These are phyloP conservation scores for Cantharis nigra DNA, from an alignment of 2,888 invertebrate species.

Conservation along the genomic window DNA sequence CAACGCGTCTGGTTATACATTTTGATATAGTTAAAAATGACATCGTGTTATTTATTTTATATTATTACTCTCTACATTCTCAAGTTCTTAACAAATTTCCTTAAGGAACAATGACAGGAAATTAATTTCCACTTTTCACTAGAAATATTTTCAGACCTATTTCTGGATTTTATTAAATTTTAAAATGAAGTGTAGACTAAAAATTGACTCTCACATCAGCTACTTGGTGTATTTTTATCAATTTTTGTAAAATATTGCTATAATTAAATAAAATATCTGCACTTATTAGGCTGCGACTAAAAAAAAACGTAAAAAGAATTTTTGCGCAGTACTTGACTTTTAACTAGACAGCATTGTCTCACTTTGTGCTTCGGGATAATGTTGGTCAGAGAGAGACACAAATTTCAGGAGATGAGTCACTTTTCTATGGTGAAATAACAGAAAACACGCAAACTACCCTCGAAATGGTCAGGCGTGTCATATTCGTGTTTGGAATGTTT, in stretches of 20 bases:
- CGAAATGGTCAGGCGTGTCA: slow-evolving; percentile 37
- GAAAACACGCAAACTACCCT: slow-evolving; percentile 29
- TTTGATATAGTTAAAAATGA: not conserved
- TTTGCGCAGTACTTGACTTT: slow-evolving; percentile 21
- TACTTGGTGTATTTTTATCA: not conserved
- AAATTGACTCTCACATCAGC: not conserved
- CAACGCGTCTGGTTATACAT: not conserved
- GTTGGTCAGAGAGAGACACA: slow-evolving; percentile 9
- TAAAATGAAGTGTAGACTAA: not conserved
- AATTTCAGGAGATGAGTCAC: slow-evolving; percentile 32
- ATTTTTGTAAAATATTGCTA: not conserved
- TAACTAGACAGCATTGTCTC: slow-evolving; percentile 10
- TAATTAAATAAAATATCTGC: slow-evolving; percentile 12
- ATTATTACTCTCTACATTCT: not conserved
- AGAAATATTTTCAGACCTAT: not conserved
- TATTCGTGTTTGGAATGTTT: slow-evolving; percentile 37
- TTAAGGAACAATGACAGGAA: not conserved
- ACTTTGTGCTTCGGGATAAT: not conserved
- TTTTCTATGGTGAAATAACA: slow-evolving; percentile 19
- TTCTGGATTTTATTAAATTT: not conserved
- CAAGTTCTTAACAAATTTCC: not conserved
- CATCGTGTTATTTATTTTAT: not conserved
- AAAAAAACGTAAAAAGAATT: slow-evolving; percentile 20
- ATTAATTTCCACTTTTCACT: not conserved
- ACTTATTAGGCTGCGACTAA: slow-evolving; percentile 17